Base-by-base conservation (phyloP, 2,113 vertebrate species). In the Nipponia nippon region DNA sequence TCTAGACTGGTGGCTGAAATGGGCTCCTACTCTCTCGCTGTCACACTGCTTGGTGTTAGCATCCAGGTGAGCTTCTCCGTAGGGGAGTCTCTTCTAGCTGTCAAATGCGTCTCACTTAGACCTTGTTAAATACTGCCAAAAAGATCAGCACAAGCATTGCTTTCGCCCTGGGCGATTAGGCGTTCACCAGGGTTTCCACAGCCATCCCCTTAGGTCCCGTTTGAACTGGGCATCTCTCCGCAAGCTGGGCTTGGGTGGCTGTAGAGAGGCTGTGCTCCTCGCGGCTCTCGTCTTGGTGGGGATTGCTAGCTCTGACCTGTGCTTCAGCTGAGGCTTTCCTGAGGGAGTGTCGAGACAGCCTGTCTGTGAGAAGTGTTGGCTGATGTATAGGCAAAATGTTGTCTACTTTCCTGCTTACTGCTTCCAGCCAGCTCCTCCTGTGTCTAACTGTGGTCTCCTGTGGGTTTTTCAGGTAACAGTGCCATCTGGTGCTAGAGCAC, bases 401-500 rank as follows among this genome's bases (percentile, higher is more conserved):
- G 83, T 56, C 52, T 30, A 4, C 25, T 71, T 62, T 11, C 3
- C 34, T 91, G 56, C 67, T 69, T 8, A 0, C 32, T 47, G 73
- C 77, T 88, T 38, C 56, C 76, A 16, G 0, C 30, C 77, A 76
- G 49, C 56, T 73, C 36, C 61, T 73, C 49, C 49, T 38, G 30
- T 42, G 90, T 61, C 78, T 16, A 10, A 5, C 46, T 13, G 5
- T 0, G 1, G 63, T 53, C 83, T 52, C 29, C 0, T 34, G 75
- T 5, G 25, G 36, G 3, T 69, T 56, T 94, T 83, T 82, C 94
- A 92, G 95, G 95, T 95, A 95, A 95, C 91, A 97, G 90, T 97
- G 95, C 95, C 97, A 96, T 79, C 97, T 97, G 96, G 87, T 96
- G 96, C 90, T 91, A 36, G 58, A 73, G 81, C 76, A 32, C 69